Conservation (phyloP, 1,140 invertebrate species). For the Zophobas morio region DNA sequence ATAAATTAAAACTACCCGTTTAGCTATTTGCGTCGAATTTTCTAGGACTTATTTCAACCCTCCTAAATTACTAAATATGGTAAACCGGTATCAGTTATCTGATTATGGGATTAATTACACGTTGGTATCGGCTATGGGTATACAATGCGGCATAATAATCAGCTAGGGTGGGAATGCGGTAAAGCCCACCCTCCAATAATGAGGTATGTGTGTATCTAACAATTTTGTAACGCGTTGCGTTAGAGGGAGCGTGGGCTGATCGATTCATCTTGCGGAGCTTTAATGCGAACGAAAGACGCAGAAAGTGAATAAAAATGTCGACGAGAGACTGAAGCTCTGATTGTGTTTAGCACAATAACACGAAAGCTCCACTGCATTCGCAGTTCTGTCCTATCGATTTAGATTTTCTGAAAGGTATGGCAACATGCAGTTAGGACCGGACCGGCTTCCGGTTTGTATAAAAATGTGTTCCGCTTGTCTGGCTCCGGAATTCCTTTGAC, state of each 20-base stretch:
- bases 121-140: slow-evolving; percentile 15
- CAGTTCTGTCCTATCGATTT: slow-evolving; percentile 17
- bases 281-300: background rate
- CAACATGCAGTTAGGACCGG: slow-evolving; percentile 4
- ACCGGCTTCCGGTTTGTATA: slow-evolving; percentile 8
- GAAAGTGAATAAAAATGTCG: slow-evolving; percentile 4
- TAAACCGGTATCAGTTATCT: slow-evolving; percentile 4
- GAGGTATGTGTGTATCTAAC: background rate
- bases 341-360: slow-evolving; percentile 30
- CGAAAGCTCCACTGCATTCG: slow-evolving; percentile 5
- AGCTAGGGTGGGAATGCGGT: background rate
- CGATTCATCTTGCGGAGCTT: background rate
- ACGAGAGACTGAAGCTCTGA: slow-evolving; percentile 21
- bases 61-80: background rate
- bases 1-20: no score
- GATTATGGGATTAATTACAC: slow-evolving; percentile 20
- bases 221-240: background rate
- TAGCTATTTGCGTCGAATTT: no score
- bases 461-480: background rate
- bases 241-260: background rate
- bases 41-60: background rate
- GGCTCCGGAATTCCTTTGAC: slow-evolving; percentile 10
- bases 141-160: background rate
- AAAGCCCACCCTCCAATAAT: background rate
- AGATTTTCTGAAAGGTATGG: background rate